Evolutionary conservation across 2,888 invertebrate genomes (phyloP), one percentile per base, ranked within the genome.

Genomic region (Napeogenes inachia): DNA sequence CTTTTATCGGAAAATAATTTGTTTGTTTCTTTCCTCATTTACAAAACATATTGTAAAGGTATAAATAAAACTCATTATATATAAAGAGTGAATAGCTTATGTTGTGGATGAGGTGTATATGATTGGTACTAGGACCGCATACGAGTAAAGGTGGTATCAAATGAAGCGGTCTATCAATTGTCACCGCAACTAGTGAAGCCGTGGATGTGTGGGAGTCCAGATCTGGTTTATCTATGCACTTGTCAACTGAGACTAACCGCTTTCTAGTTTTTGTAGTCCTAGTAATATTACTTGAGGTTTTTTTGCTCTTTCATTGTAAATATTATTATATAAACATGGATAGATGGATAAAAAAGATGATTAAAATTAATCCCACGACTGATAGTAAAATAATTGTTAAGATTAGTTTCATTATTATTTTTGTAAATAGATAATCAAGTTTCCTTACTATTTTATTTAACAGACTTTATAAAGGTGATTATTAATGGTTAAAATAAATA

Each of bases 141-240:
- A 63, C 65, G 60, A 65, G 57, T 61, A 64, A 67, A 61, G 66
- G 64, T 77, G 76, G 82, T 87, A 87, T 89, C 87, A 76, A 77
- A 84, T 88, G 82, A 85, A 84, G 84, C 85, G 82, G 86, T 85
- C 82, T 84, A 85, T 82, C 81, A 75, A 75, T 77, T 76, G 77
- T 79, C 80, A 89, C 81, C 78, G 74, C 77, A 75, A 76, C 74
- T 77, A 80, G 81, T 75, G 89, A 89, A 89, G 84, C 88, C 87
- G 74, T 78, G 72, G 66, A 81, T 80, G 88, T 88, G 89, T 89
- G 89, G 86, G 88, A 89, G 82, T 80, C 75, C 77, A 59, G 46
- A 64, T 66, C 66, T 68, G 84, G 88, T 88, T 88, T 81, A 76
- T 79, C 85, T 86, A 85, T 82, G 79, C 70, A 63, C 61, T 66